Evolutionary conservation across 2,888 invertebrate species (phyloP).

Genomic region (Campopleginae sp.): DNA sequence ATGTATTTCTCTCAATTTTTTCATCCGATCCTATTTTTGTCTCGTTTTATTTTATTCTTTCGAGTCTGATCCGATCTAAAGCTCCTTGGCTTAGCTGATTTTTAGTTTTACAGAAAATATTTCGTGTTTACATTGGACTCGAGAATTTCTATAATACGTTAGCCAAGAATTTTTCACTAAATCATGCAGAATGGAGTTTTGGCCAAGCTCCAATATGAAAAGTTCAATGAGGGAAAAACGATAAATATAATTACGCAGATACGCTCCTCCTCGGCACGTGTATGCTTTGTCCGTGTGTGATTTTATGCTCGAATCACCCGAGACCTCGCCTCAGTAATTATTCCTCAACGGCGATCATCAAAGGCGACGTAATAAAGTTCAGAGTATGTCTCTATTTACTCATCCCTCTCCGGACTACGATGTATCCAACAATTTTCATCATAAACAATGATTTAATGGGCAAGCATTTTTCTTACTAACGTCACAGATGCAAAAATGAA

Average conservation of each 20-base stretch:
- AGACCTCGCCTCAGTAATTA: slow-evolving; percentile 55
- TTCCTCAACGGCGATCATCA: slow-evolving; percentile 58
- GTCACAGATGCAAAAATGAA: neutral
- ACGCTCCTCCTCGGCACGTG: neutral
- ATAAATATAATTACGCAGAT: slow-evolving; percentile 54
- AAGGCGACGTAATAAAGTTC: slow-evolving; percentile 59
- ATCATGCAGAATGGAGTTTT: slow-evolving; percentile 33
- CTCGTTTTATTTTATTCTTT: neutral
- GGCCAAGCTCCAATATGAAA: slow-evolving; percentile 59
- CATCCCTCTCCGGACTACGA: neutral
- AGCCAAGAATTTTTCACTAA: slow-evolving; percentile 30
- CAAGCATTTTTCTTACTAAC: neutral
- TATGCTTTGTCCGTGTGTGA: neutral
- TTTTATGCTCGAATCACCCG: slow-evolving; percentile 34
- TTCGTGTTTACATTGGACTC: slow-evolving; percentile 3
- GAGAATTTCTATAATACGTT: slow-evolving; percentile 26
- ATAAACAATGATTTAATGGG: slow-evolving; percentile 17
- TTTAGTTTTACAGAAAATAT: neutral
- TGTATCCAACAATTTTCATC: slow-evolving; percentile 10
- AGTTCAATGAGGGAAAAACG: slow-evolving; percentile 57
- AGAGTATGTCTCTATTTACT: slow-evolving; percentile 50
- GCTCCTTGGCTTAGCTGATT: too few relatives aligned
- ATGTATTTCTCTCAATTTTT: neutral
- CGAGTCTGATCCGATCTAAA: neutral
- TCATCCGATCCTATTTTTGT: neutral